These are phyloP conservation scores for Armadillidium nasatum DNA, from an alignment of 1,140 invertebrate species.

Conservation along the genomic window DNA sequence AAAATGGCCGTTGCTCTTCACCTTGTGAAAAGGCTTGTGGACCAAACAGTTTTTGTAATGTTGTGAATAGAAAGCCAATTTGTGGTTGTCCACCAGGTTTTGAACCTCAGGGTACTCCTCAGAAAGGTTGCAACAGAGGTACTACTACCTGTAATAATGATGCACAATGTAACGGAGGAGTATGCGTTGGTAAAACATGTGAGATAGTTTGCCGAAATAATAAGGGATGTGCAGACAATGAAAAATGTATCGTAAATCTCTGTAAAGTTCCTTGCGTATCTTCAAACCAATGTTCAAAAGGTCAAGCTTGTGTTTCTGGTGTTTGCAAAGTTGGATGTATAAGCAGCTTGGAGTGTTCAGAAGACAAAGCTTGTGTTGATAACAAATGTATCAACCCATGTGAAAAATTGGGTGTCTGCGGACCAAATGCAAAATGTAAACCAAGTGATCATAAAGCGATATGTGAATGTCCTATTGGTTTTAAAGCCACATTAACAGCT, in stretches of 20 bases:
- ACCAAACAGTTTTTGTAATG: conserved; percentile 71
- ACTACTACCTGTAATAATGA: conserved; percentile 63
- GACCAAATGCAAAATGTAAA: conserved; percentile 74
- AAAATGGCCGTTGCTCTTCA: conserved; percentile 65
- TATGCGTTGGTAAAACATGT: conserved; percentile 77
- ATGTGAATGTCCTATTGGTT: conserved; percentile 74
- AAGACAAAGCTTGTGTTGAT: conserved; percentile 70
- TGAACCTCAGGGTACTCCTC: conserved; percentile 54
- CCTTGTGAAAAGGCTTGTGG: conserved; percentile 75
- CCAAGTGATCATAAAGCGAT: conserved; percentile 57
- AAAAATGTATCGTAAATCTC: conserved; percentile 70
- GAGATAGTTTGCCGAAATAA: conserved; percentile 70
- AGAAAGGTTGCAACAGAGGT: conserved; percentile 67
- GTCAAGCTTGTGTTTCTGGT: conserved; percentile 72
- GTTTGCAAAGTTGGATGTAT: conserved; percentile 76
- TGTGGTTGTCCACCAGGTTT: conserved; percentile 77
- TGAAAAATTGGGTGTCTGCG: conserved; percentile 66
- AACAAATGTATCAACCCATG: conserved; percentile 81
- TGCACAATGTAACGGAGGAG: conserved; percentile 66
- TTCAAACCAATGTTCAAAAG: conserved; percentile 70
- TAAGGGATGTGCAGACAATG: conserved; percentile 71
- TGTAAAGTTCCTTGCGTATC: conserved; percentile 70
- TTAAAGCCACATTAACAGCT: conserved; percentile 79
- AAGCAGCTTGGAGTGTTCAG: conserved; percentile 70
- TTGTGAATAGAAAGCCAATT: conserved; percentile 59